Percentiles rank a stretch among this genome's conserved stretches.
Evolutionary conservation across 92 coral and sea anemone genomes (phyloP).

Genomic region (Pocillopora meandrina): DNA sequence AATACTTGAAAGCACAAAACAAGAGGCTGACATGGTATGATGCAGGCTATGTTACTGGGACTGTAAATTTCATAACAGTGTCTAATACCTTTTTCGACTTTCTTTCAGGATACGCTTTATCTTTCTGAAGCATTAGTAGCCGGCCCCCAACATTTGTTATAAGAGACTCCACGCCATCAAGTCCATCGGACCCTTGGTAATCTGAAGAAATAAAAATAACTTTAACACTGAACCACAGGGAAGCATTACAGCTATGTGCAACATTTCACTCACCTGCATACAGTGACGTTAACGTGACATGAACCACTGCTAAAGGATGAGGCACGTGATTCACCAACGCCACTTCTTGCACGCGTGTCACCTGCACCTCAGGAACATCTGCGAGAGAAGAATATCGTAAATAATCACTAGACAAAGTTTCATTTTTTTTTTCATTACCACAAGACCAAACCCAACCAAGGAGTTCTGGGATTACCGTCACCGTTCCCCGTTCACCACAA

Average conservation of each 20-base stretch:
- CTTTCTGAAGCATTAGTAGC: slow-evolving; percentile 90
- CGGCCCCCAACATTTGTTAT: slow-evolving; percentile 94
- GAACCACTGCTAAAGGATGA: slow-evolving; percentile 94
- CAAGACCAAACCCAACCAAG: too few species aligned
- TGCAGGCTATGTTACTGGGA: too few species aligned
- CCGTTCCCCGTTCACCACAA: too few species aligned
- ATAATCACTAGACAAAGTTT: not conserved
- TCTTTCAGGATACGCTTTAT: slow-evolving; percentile 75
- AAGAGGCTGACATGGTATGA: too few species aligned
- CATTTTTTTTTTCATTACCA: not conserved
- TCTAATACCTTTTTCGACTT: slow-evolving; percentile 77
- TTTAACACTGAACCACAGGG: too few species aligned
- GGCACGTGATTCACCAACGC: slow-evolving; percentile 94
- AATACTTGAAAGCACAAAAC: too few species aligned
- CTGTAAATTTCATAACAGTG: too few species aligned
- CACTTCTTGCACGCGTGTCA: slow-evolving; percentile 87
- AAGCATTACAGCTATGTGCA: too few species aligned
- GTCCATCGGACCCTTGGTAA: slow-evolving; percentile 68
- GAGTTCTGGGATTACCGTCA: too few species aligned
- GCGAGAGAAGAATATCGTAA: not conserved
- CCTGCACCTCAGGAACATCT: slow-evolving; percentile 64
- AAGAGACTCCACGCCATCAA: slow-evolving; percentile 91
- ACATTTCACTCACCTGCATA: slow-evolving; percentile 66
- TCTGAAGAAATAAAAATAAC: slow-evolving; percentile 31
- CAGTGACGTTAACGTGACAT: slow-evolving; percentile 87